These are phyloP conservation scores for Grammomys surdaster DNA, from an alignment of 2,113 vertebrate species.

Conservation along the genomic window DNA sequence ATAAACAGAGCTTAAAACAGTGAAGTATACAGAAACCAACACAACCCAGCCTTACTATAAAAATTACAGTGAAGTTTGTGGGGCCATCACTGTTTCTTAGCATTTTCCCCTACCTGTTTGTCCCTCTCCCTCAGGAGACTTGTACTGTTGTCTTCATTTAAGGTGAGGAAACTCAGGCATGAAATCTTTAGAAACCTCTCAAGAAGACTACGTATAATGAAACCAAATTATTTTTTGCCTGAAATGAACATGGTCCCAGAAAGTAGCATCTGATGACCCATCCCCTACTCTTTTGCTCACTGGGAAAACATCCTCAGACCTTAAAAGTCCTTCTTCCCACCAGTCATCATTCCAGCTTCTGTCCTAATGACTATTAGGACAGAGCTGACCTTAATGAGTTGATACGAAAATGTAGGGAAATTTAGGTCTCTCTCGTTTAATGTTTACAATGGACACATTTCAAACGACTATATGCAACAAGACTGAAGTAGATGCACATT, in stretches of 20 bases:
- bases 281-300: not conserved
- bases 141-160: not conserved
- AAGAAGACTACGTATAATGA: not conserved
- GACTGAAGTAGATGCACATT: fast-evolving
- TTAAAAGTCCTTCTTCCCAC: not conserved
- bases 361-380: not conserved
- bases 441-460: not conserved
- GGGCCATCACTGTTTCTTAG: not conserved
- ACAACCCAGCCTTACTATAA: not conserved
- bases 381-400: not conserved
- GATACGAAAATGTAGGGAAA: not conserved
- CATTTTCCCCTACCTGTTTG: not conserved
- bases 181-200: not conserved
- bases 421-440: not conserved
- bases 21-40: not conserved
- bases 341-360: slow-evolving; percentile 15
- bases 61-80: not conserved
- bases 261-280: not conserved
- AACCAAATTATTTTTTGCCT: not conserved
- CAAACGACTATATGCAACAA: not conserved
- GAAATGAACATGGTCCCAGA: not conserved
- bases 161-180: not conserved
- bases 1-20: slow-evolving; percentile 26
- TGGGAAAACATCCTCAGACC: not conserved
- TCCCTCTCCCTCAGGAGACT: not conserved